Evolutionary conservation across 2,113 vertebrate genomes (phyloP).

Genomic region (Eurypyga helias): DNA sequence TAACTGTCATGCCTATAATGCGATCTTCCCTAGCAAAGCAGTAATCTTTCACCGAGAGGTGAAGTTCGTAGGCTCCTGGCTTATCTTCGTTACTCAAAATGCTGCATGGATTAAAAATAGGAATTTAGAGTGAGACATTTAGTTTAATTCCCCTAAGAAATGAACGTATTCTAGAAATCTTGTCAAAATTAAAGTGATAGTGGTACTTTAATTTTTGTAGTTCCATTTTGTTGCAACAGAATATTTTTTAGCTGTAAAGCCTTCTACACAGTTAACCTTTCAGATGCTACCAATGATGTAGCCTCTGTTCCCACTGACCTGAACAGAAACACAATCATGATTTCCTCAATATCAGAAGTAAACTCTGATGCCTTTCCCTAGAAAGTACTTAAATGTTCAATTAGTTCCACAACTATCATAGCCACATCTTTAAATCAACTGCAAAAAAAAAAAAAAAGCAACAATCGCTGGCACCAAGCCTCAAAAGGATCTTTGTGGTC

Average conservation of each 20-base stretch:
- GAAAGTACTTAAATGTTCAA: background rate
- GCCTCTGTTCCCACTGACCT: background rate
- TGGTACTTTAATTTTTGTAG: background rate
- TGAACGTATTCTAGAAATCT: background rate
- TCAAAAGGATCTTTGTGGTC: background rate
- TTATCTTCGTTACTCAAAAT: conserved; percentile 88
- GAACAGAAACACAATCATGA: background rate
- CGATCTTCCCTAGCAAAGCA: conserved; percentile 97
- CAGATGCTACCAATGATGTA: background rate
- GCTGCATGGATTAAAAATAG: conserved; percentile 70
- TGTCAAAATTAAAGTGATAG: background rate
- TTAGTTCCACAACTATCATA: background rate
- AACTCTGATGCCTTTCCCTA: background rate
- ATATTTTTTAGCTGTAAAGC: background rate
- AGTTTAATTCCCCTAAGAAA: background rate
- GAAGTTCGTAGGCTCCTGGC: conserved; percentile 91
- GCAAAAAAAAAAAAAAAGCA: background rate
- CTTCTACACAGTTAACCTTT: background rate
- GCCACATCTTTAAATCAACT: background rate
- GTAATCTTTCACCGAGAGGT: conserved; percentile 96
- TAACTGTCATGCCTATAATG: conserved; percentile 91
- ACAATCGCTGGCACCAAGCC: background rate
- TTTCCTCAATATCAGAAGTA: background rate
- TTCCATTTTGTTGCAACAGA: background rate
- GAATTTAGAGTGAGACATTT: background rate